Evolutionary conservation across 2,888 invertebrate species (phyloP).

Genomic region (Ptychoptera albimana): DNA sequence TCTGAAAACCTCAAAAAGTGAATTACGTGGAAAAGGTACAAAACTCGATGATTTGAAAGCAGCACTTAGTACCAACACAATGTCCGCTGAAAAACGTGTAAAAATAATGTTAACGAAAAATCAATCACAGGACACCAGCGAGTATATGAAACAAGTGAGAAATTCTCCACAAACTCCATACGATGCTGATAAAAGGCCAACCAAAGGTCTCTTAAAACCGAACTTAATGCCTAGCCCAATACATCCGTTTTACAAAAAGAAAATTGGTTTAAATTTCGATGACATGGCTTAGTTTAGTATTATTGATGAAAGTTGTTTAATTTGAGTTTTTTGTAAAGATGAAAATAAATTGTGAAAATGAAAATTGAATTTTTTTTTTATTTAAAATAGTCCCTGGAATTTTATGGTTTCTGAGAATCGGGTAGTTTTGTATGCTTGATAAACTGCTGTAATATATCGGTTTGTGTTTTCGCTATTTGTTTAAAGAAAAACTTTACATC

Average conservation of each 20-base stretch:
- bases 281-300: no score
- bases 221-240: slow-evolving; percentile 51
- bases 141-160: slow-evolving; percentile 52
- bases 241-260: slow-evolving; percentile 58
- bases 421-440: no score
- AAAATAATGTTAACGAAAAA: slow-evolving; percentile 57
- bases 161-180: slow-evolving; percentile 61
- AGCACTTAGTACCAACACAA: slow-evolving; percentile 4
- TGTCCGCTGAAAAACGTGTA: slow-evolving; percentile 40
- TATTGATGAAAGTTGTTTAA: no score
- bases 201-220: slow-evolving; percentile 56
- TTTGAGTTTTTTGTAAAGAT: no score
- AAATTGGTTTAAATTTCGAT: slow-evolving; percentile 16
- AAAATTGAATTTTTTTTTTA: no score
- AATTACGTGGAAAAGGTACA: slow-evolving; percentile 1
- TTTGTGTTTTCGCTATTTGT: no score
- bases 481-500: no score
- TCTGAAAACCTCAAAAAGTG: slow-evolving; percentile 8
- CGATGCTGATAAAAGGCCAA: slow-evolving; percentile 51
- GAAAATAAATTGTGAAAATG: no score
- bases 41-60: background rate
- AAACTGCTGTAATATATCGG: no score
- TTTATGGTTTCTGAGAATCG: no score
- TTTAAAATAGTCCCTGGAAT: no score
- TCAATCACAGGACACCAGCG: slow-evolving; percentile 51